A percentile compares a stretch with the other conserved stretches of the same genome.
Evolutionary conservation across 2,888 invertebrate genomes (phyloP).

Genomic region (Caenorhabditis doughertyi): DNA sequence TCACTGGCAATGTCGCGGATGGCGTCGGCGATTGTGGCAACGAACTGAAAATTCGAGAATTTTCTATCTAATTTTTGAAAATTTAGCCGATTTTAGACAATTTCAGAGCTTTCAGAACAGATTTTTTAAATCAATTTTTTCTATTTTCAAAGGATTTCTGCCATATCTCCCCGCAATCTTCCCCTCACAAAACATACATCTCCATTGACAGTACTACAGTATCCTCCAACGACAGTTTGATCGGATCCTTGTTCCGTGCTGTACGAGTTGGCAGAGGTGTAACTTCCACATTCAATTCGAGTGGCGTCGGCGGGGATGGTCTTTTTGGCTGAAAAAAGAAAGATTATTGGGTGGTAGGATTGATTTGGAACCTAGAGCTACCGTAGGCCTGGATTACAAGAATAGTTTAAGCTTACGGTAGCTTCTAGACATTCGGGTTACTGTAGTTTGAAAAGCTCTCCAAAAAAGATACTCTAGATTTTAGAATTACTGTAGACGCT

Average conservation of each 20-base stretch:
- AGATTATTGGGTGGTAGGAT: not conserved
- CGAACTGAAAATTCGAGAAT: conserved; percentile 51
- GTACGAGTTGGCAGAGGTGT: conserved; percentile 55
- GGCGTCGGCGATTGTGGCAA: conserved; percentile 71
- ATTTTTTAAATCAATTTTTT: no score
- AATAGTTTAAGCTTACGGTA: no score
- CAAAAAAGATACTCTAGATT: no score
- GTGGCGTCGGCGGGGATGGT: conserved; percentile 62
- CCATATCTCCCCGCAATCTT: conserved; percentile 55
- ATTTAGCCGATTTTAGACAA: not conserved
- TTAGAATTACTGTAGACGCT: no score
- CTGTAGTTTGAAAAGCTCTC: no score
- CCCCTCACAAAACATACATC: conserved; percentile 23
- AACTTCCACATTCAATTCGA: conserved; percentile 68
- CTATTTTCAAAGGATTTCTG: no score
- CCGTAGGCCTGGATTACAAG: no score
- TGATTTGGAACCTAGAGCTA: no score
- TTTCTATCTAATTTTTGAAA: no score
- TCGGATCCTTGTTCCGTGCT: conserved; percentile 15
- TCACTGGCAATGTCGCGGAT: conserved; percentile 64
- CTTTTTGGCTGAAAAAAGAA: conserved; percentile 29
- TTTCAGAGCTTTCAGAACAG: no score
- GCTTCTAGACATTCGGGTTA: no score
- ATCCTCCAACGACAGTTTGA: conserved; percentile 23
- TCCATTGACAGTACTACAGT: conserved; percentile 7